phyloP scores from a whole-genome alignment of 1,140 invertebrate species.

The Telenomus remus region DNA sequence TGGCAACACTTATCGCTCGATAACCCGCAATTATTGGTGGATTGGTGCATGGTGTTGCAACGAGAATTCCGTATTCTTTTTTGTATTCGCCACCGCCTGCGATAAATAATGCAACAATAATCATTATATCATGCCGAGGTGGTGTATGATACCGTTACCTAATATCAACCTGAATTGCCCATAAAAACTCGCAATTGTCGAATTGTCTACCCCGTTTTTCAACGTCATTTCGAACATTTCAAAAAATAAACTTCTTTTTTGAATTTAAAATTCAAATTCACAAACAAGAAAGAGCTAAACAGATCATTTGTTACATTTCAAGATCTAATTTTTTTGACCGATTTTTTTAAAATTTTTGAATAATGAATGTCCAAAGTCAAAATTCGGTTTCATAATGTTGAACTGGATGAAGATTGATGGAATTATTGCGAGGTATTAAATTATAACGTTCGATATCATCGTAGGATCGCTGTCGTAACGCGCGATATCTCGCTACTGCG shows the following conservation, averaged over 20 bases:
- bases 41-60: constrained; percentile 50
- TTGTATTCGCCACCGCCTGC: constrained; percentile 11
- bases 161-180: constrained; percentile 36
- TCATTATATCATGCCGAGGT: constrained; percentile 35
- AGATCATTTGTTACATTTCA: too few species aligned
- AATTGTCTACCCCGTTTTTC: not conserved
- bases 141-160: constrained; percentile 47
- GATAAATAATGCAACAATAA: constrained; percentile 56
- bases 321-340: too few species aligned
- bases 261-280: too few species aligned
- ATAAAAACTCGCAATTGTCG: constrained; percentile 37
- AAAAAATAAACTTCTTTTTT: too few species aligned
- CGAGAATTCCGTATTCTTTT: constrained; percentile 52
- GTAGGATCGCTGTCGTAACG: constrained; percentile 38
- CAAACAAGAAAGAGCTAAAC: too few species aligned
- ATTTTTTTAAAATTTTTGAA: not conserved
- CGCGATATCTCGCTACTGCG: constrained; percentile 29
- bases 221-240: too few species aligned
- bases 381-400: not conserved
- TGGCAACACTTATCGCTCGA: constrained; percentile 54
- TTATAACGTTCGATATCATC: constrained; percentile 37
- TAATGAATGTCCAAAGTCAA: constrained; percentile 10
- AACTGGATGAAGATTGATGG: too few species aligned
- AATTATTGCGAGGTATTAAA: constrained; percentile 38
- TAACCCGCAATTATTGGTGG: constrained; percentile 54